Conservation (phyloP, 2,888 invertebrate genomes). For the Nysson spinosus region DNA sequence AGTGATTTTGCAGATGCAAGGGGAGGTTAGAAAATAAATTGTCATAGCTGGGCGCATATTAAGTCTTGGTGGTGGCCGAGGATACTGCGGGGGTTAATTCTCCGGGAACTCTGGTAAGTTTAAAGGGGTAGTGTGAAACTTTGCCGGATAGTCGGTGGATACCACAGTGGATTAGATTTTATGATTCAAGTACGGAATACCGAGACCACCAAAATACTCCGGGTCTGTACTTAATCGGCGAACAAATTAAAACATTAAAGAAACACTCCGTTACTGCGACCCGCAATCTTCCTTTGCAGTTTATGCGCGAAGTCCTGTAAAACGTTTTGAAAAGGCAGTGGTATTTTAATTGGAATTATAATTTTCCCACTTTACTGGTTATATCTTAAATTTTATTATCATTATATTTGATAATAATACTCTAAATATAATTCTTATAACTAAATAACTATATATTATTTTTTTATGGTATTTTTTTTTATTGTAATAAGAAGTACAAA, state of each 20-base stretch:
- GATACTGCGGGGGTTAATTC: not conserved
- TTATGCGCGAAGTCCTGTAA: constrained; percentile 27
- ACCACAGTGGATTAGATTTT: constrained; percentile 46
- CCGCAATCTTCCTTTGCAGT: not conserved
- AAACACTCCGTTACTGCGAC: constrained; percentile 1
- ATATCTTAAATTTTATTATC: no score
- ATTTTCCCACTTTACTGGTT: no score
- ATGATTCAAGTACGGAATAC: constrained; percentile 27
- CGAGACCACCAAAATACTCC: not conserved
- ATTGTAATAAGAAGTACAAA: no score
- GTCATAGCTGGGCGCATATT: constrained; percentile 38
- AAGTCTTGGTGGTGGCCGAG: constrained; percentile 22
- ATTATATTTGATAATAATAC: no score
- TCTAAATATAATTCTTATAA: no score
- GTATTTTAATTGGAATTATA: no score
- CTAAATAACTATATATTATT: no score
- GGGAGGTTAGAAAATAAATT: constrained; percentile 40
- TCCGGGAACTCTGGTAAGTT: constrained; percentile 27
- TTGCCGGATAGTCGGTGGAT: constrained; percentile 26
- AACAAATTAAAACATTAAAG: constrained; percentile 41
- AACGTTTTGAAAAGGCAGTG: no score
- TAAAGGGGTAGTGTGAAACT: constrained; percentile 50
- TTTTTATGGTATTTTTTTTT: no score
- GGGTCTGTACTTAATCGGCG: constrained; percentile 21
- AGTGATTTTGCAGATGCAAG: no score